Conservation (phyloP, 1,140 invertebrate genomes). For the Scaptomyza graminum region DNA sequence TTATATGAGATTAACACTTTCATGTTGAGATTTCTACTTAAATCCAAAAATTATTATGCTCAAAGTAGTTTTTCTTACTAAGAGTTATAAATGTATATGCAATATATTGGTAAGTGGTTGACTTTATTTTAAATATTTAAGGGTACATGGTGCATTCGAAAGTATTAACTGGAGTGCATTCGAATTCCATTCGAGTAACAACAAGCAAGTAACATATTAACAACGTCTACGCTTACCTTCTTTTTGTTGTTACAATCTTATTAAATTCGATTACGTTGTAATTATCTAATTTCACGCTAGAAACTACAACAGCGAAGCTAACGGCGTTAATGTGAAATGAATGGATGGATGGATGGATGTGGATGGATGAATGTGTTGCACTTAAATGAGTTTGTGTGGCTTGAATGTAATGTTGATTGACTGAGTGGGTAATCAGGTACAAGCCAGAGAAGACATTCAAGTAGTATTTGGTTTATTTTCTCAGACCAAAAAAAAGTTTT, state of each 20-base stretch:
- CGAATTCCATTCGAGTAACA: too few species aligned
- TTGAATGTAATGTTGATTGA: not conserved
- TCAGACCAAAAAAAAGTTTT: constrained; percentile 11
- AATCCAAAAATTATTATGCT: too few species aligned
- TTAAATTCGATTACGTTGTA: not conserved
- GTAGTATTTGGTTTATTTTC: not conserved
- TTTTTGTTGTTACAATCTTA: not conserved
- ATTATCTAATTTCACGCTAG: too few species aligned
- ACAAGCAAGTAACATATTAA: too few species aligned
- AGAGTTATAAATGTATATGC: too few species aligned
- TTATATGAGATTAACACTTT: too few species aligned
- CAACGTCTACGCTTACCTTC: constrained; percentile 34
- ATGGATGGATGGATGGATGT: constrained; percentile 1
- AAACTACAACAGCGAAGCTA: not conserved
- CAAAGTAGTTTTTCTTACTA: too few species aligned
- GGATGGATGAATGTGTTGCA: not conserved
- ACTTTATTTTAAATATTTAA: too few species aligned
- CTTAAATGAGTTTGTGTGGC: not conserved
- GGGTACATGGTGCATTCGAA: too few species aligned
- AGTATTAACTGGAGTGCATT: too few species aligned
- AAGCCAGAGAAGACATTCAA: constrained; percentile 11
- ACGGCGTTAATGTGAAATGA: not conserved
- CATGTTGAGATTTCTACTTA: too few species aligned
- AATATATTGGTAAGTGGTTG: too few species aligned
- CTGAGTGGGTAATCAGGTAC: constrained; percentile 12